Evolutionary conservation across 2,113 vertebrate genomes (phyloP).

Genomic region (Polyodon spathula): DNA sequence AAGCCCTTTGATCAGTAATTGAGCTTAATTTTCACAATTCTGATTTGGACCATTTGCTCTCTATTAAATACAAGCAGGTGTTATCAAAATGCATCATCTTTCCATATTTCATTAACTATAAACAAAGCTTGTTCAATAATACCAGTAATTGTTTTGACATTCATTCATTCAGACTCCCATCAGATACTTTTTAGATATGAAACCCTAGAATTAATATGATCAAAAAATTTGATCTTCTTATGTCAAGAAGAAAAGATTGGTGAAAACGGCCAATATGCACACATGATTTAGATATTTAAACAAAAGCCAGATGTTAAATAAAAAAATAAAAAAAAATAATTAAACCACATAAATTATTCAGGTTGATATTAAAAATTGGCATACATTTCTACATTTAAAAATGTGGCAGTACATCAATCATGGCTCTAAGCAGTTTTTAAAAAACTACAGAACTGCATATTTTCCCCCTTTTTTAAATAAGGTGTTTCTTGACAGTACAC

Average conservation of each 20-base stretch:
- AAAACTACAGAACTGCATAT: conserved; percentile 64
- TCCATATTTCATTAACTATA: too few species aligned
- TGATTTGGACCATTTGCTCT: too few species aligned
- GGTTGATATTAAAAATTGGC: conserved; percentile 69
- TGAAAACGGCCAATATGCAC: conserved; percentile 31
- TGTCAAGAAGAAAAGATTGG: conserved; percentile 13
- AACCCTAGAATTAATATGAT: too few species aligned
- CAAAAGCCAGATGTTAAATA: conserved; percentile 57
- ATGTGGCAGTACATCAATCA: conserved; percentile 64
- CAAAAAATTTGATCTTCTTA: too few species aligned
- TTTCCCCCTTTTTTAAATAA: conserved; percentile 62
- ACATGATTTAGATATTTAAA: conserved; percentile 62
- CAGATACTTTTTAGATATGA: too few species aligned
- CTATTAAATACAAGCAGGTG: too few species aligned
- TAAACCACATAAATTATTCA: conserved; percentile 83
- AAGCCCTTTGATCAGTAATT: too few species aligned
- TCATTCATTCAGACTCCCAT: too few species aligned
- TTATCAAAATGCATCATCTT: too few species aligned
- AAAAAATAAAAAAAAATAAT: conserved; percentile 51
- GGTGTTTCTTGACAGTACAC: conserved; percentile 40
- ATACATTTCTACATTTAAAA: conserved; percentile 68
- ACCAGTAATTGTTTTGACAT: too few species aligned
- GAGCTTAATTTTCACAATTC: too few species aligned
- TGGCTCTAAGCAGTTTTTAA: conserved; percentile 61
- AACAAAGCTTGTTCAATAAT: too few species aligned